phyloP scores from a whole-genome alignment of 2,113 vertebrate species.

The Macaca fascicularis region T2T-MFA8v1.1 NC_088375.1:225209001-225209500 shows the following conservation, averaged over 20 bases:
- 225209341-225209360: neutral
- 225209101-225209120: neutral
- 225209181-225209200: neutral
- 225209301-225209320: rapidly evolving
- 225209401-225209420: neutral
- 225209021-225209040: too few relatives aligned
- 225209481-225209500: too few relatives aligned
- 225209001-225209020: too few relatives aligned
- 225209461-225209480: too few relatives aligned
- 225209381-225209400: rapidly evolving
- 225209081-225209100: too few relatives aligned
- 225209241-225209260: neutral
- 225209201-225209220: rapidly evolving
- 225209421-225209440: neutral
- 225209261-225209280: neutral
- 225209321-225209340: neutral
- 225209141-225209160: neutral
- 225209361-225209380: neutral
- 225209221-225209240: rapidly evolving
- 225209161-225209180: rapidly evolving
- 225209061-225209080: neutral
- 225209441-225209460: too few relatives aligned
- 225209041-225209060: neutral
- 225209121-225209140: neutral
- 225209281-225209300: neutral